phyloP scores from a whole-genome alignment of 2,113 vertebrate genomes.

The Notarius lentiginosus region DNA sequence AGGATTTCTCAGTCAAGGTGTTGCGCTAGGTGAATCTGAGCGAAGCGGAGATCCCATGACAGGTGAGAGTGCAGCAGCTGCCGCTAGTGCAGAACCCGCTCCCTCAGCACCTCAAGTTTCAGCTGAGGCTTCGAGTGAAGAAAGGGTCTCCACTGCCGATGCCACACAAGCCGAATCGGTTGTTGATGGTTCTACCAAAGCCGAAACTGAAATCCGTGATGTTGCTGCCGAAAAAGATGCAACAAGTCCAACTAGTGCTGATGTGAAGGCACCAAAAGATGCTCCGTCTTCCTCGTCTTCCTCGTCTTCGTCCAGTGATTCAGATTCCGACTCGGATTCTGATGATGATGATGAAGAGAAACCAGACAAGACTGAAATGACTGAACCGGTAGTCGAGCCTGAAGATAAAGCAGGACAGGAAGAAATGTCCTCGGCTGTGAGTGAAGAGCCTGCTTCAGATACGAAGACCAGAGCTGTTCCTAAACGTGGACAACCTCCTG shows the following conservation, averaged over 20 bases:
- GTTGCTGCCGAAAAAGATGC: neutral
- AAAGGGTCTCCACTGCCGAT: neutral
- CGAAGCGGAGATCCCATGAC: neutral
- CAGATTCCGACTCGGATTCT: conserved; percentile 58
- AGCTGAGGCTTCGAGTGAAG: neutral
- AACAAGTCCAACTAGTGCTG: neutral
- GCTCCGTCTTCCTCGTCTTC: conserved; percentile 6
- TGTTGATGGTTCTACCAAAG: neutral
- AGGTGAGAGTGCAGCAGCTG: conserved; percentile 1
- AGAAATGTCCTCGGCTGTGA: neutral
- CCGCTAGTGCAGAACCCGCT: conserved; percentile 7
- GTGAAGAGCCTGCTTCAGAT: neutral
- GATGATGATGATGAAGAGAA: conserved; percentile 66
- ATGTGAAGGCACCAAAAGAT: conserved; percentile 37
- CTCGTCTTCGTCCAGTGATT: conserved; percentile 66
- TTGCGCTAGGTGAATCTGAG: conserved; percentile 46
- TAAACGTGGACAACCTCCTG: neutral
- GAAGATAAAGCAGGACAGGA: conserved; percentile 25
- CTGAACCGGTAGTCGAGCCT: conserved; percentile 20
- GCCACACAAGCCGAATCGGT: neutral
- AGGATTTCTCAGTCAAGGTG: conserved; percentile 50
- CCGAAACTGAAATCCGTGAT: neutral
- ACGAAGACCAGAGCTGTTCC: neutral
- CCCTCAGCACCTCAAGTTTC: neutral
- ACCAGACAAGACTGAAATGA: conserved; percentile 33